These are phyloP conservation scores for Corella eumyota DNA, from an alignment of 23 tunicate genomes.

Conservation along the genomic window DNA sequence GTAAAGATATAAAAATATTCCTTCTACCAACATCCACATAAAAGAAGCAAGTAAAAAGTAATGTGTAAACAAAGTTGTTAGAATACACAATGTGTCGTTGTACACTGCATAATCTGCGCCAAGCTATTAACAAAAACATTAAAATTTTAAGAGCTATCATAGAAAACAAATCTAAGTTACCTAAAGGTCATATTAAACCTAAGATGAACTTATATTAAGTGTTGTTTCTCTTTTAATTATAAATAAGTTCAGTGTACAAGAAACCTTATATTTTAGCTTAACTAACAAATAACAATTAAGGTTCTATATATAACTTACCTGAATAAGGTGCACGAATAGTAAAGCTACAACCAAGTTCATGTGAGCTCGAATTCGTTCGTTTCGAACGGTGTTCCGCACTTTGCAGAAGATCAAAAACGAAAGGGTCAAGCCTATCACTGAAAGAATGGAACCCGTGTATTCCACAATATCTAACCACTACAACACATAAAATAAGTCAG, in stretches of 20 bases:
- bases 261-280: background rate
- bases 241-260: background rate
- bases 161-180: background rate
- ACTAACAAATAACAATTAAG: background rate
- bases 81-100: constrained; percentile 28
- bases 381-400: constrained; percentile 51
- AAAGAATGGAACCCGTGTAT: constrained; percentile 61
- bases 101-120: constrained; percentile 49
- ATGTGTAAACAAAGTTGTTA: constrained; percentile 41
- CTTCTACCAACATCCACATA: constrained; percentile 91
- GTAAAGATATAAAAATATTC: constrained; percentile 78
- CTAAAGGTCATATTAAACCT: background rate
- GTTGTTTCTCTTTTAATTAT: background rate
- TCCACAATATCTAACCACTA: constrained; percentile 58
- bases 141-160: background rate
- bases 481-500: background rate
- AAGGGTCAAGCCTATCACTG: constrained; percentile 30
- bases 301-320: constrained; percentile 26
- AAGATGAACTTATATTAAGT: background rate
- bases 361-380: constrained; percentile 78
- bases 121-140: constrained; percentile 28
- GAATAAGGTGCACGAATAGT: constrained; percentile 61
- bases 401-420: constrained; percentile 56
- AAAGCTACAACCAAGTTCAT: constrained; percentile 62
- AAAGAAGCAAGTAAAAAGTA: constrained; percentile 77